A percentile compares a stretch with the other conserved stretches of the same genome.
Evolutionary conservation across 2,113 vertebrate genomes (phyloP).

Genomic region (Cettia cetti): DNA sequence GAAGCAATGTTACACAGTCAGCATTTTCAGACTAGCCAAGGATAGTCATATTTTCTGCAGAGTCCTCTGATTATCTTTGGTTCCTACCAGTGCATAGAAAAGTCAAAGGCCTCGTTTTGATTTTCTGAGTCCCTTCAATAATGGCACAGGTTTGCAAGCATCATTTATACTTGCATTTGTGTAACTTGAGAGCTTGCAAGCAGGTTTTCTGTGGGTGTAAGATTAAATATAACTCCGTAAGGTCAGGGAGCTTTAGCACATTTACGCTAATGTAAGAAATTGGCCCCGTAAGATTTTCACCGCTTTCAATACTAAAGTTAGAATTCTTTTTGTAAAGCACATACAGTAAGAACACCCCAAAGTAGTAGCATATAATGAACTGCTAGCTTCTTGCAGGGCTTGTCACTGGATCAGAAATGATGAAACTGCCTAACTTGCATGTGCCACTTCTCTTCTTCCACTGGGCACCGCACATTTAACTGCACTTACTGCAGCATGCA

Average conservation of each 20-base stretch:
- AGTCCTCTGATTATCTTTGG: neutral
- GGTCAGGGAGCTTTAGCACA: slow-evolving; percentile 13
- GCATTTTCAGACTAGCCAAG: neutral
- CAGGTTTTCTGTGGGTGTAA: slow-evolving; percentile 44
- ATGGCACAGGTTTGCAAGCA: neutral
- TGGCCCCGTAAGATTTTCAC: neutral
- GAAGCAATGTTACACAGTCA: neutral
- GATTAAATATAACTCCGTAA: slow-evolving; percentile 31
- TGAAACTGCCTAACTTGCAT: neutral
- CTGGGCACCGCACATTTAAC: neutral
- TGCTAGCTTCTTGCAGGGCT: neutral
- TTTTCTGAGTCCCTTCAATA: neutral
- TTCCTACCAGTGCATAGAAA: neutral
- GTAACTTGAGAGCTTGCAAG: neutral
- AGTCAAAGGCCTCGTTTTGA: neutral
- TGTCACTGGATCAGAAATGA: neutral
- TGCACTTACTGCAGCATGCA: neutral
- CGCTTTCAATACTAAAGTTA: neutral
- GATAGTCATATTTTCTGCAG: neutral
- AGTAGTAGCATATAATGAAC: neutral
- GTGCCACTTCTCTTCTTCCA: neutral
- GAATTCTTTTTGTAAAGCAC: neutral
- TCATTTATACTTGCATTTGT: neutral
- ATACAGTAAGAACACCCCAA: neutral
- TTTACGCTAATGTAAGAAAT: neutral